These are phyloP conservation scores for Agraylea sexmaculata DNA, from an alignment of 1,140 invertebrate genomes.

Conservation along the genomic window DNA sequence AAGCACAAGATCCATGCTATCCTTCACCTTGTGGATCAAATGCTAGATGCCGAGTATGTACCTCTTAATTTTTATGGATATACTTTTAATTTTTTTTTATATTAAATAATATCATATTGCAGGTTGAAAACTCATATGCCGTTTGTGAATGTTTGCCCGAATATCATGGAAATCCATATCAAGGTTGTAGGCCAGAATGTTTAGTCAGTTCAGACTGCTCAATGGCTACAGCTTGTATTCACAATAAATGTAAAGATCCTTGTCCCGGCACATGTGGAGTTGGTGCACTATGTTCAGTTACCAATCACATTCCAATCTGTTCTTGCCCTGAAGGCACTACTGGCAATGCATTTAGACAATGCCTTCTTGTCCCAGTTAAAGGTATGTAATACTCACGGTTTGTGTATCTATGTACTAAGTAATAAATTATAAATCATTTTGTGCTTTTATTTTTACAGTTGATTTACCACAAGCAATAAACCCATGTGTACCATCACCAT, in stretches of 20 bases:
- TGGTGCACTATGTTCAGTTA: conserved; percentile 51
- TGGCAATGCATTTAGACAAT: conserved; percentile 62
- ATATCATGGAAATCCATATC: conserved; percentile 71
- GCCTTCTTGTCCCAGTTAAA: conserved; percentile 24
- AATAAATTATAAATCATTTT: conserved; percentile 1
- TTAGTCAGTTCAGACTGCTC: conserved; percentile 44
- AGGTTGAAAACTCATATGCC: conserved; percentile 33
- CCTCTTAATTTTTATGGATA: conserved; percentile 54
- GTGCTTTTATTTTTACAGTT: conserved; percentile 12
- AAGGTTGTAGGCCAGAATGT: conserved; percentile 48
- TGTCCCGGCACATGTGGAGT: conserved; percentile 52
- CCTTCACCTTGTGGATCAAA: conserved; percentile 65
- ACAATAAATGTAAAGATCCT: conserved; percentile 48
- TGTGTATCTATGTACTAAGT: neutral
- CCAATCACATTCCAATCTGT: conserved; percentile 59
- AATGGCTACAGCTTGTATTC: conserved; percentile 40
- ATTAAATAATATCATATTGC: neutral
- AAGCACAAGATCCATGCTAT: conserved; percentile 48
- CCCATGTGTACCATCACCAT: conserved; percentile 61
- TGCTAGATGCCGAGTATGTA: conserved; percentile 50
- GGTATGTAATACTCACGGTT: no score
- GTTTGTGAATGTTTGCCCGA: conserved; percentile 58
- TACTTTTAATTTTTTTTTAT: conserved; percentile 28
- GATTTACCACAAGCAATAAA: conserved; percentile 27
- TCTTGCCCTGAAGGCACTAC: conserved; percentile 57